Conservation (phyloP, 2,797 vertebrate species). For the Mormyrus proboscirostris region DNA sequence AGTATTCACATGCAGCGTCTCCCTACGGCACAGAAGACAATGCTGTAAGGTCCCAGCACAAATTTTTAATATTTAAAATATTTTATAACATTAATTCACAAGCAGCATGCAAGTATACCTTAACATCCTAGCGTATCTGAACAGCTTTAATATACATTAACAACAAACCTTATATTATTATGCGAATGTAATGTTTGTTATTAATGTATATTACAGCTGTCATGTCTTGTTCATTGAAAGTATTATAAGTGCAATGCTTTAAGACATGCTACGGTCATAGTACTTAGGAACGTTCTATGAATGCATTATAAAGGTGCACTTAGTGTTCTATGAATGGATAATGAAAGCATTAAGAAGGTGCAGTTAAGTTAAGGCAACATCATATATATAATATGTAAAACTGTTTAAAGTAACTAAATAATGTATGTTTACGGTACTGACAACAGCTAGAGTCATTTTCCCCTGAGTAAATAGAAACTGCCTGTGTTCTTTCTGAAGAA, state of each 20-base stretch:
- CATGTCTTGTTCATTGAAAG: background rate
- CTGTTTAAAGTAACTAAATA: background rate
- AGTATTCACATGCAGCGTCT: slow-evolving; percentile 55
- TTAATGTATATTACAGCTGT: background rate
- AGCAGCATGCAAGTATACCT: background rate
- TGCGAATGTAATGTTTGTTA: background rate
- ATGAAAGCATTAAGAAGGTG: background rate
- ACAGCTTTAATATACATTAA: background rate
- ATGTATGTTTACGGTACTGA: background rate
- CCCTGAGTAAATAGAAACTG: background rate
- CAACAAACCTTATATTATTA: background rate
- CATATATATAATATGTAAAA: background rate
- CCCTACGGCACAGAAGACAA: slow-evolving; percentile 42
- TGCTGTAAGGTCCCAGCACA: background rate
- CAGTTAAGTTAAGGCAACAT: background rate
- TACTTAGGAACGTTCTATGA: background rate
- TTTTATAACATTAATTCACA: background rate
- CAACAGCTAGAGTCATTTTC: no score
- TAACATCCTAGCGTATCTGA: background rate
- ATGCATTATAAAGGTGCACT: background rate
- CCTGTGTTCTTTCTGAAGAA: background rate
- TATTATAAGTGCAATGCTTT: background rate
- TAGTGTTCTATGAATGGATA: background rate
- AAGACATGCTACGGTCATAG: background rate
- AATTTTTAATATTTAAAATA: background rate